phyloP scores from a whole-genome alignment of 1,140 invertebrate genomes.

The Nylanderia fulva region DNA sequence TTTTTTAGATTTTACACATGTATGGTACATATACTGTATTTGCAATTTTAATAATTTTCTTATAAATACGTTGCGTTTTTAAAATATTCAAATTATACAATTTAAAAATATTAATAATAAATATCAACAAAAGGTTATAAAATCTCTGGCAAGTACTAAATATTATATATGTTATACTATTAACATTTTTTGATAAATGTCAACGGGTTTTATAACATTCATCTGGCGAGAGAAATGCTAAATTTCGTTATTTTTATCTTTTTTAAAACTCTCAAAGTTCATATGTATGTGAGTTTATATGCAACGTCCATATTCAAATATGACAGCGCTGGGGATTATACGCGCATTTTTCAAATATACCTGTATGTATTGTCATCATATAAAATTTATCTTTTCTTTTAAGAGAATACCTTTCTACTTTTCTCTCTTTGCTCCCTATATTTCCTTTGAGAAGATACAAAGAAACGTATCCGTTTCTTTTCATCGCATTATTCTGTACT shows the following conservation, averaged over 20 bases:
- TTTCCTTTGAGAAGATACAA: conserved; percentile 2
- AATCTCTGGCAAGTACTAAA: not conserved
- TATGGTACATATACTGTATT: not conserved
- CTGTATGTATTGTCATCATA: conserved; percentile 1
- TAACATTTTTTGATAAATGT: not conserved
- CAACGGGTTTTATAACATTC: not conserved
- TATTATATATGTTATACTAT: not conserved
- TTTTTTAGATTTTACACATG: not conserved
- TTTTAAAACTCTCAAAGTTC: not conserved
- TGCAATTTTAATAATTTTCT: not conserved
- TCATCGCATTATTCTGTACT: conserved; percentile 4
- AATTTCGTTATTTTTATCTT: not conserved
- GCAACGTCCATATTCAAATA: not conserved
- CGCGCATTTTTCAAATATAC: not conserved
- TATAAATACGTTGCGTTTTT: not conserved
- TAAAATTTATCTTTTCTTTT: conserved; percentile 19
- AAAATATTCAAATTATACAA: not conserved
- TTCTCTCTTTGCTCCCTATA: too few relatives aligned
- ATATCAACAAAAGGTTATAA: not conserved
- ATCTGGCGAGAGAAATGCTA: not conserved
- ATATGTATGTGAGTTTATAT: conserved; percentile 1
- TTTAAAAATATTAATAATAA: too few relatives aligned
- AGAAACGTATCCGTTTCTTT: not conserved
- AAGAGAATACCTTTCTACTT: not conserved
- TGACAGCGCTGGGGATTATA: not conserved